phyloP scores from a whole-genome alignment of 2,888 invertebrate species.

The Eupithecia abbreviata region DNA sequence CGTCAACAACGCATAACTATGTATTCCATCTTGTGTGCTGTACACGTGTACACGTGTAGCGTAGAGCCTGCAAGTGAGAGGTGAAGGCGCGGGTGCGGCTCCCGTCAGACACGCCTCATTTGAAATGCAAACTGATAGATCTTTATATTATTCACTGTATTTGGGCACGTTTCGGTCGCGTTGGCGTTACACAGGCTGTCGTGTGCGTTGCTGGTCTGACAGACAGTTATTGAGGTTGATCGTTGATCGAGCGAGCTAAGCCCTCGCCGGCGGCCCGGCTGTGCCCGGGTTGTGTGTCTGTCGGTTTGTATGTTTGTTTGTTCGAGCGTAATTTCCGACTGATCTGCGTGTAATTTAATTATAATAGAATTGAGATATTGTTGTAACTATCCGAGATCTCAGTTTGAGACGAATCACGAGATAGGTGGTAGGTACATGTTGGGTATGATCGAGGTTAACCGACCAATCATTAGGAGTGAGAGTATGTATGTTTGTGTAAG shows the following conservation, averaged over 20 bases:
- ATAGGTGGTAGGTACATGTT: neutral
- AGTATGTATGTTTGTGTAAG: neutral
- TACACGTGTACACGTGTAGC: too few relatives aligned
- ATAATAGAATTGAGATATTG: neutral
- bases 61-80: too few relatives aligned
- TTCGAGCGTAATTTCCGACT: neutral
- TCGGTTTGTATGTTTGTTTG: neutral
- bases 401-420: neutral
- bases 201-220: neutral
- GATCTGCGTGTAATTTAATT: neutral
- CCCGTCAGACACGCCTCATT: neutral
- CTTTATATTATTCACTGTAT: neutral
- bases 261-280: neutral
- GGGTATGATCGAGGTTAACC: neutral
- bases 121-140: neutral
- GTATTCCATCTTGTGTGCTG: too few relatives aligned
- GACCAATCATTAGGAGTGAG: neutral
- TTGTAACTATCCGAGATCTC: neutral
- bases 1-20: too few relatives aligned
- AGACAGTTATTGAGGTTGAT: neutral
- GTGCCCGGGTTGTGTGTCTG: neutral
- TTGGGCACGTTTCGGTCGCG: neutral
- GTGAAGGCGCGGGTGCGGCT: too few relatives aligned
- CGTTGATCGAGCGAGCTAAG: neutral
- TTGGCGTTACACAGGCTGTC: neutral